Conservation (phyloP, 2,797 vertebrate species). For the Dicrostonyx torquatus region DNA sequence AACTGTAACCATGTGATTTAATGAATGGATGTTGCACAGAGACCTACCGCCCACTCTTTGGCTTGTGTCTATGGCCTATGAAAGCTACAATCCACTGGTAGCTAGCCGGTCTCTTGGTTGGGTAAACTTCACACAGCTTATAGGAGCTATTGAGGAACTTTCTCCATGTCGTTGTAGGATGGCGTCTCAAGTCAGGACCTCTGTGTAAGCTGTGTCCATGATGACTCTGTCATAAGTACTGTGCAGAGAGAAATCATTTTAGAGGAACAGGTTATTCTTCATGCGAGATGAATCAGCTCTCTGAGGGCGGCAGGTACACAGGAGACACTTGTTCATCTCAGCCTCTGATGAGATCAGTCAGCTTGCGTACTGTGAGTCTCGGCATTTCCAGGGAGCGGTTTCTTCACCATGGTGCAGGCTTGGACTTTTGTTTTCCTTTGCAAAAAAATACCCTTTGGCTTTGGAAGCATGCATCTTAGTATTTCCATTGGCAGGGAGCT, state of each 20-base stretch:
- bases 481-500: conserved; percentile 61
- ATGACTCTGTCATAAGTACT: background rate
- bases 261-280: background rate
- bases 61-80: background rate
- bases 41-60: background rate
- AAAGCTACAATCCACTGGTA: background rate
- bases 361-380: background rate
- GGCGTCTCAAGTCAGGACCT: background rate
- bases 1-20: background rate
- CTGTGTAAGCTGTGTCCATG: background rate
- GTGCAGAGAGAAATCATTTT: background rate
- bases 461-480: conserved; percentile 53
- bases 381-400: conserved; percentile 32
- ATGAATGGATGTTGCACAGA: background rate
- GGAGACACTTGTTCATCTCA: background rate
- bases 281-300: background rate
- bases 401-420: conserved; percentile 15
- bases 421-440: conserved; percentile 54
- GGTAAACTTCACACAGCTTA: background rate
- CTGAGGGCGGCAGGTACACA: background rate
- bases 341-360: conserved; percentile 15
- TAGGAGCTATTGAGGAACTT: background rate
- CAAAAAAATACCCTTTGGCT: conserved; percentile 63
- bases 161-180: background rate
- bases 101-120: background rate